Evolutionary conservation across 2,888 invertebrate species (phyloP), one percentile per base, ranked within the genome.

Genomic region (Ommatoiulus sabulosus): DNA sequence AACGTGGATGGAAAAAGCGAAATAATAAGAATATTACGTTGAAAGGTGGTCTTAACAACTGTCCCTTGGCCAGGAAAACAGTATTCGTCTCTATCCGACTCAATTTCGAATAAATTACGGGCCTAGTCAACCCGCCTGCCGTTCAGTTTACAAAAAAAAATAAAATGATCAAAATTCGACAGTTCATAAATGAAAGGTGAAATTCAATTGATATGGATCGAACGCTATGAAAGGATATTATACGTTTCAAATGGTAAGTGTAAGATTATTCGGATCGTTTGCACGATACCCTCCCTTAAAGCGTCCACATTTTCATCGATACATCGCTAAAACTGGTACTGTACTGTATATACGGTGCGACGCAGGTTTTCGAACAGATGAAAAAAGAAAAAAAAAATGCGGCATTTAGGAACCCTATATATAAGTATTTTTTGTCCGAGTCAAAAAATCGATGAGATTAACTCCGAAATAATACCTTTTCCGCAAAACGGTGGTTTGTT

Each of bases 141-240:
- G 57, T 57, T 17, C 15, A 12, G 17, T 57, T 63, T 63, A n/a
- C 72, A 10, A 72, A 24, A 35, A 72, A 24, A 10, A 72, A 24
- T 1, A 72, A 24, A 72, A 72, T 72, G 72, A 72, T 72, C 72
- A 7, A 10, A 24, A 24, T 24, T 72, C 72, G 2, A 8, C 72
- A n/a, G 72, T 24, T n/a, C 35, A 24, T 72, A 24, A 72, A 72
- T 24, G 72, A 24, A 72, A 72, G 72, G 24, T 72, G 72, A 72
- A 72, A 24, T 72, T 72, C 10, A 72, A 72, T 72, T 72, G 72
- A 24, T 24, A 72, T 72, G 72, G 72, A 72, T 24, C 72, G 24
- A 63, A 63, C n/a, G 24, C 7, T 72, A 72, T 72, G 72, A 72
- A 72, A 72, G 72, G 72, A 72, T 72, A 72, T 72, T 72, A 72